Evolutionary conservation across 2,113 vertebrate genomes (phyloP).

Genomic region (Esox niger): DNA sequence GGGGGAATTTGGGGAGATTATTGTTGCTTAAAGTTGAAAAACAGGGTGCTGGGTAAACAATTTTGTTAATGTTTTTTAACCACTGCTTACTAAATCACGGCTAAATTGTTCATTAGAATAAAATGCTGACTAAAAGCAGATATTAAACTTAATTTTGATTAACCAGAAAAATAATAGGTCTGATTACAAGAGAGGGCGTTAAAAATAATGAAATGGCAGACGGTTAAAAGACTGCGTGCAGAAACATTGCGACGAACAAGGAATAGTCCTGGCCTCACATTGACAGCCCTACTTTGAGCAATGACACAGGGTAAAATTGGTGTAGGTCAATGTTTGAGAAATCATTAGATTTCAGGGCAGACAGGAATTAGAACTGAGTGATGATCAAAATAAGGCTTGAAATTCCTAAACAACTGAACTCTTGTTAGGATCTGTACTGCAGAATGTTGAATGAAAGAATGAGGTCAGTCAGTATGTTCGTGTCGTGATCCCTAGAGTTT

Average conservation of each 20-base stretch:
- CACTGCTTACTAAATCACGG: neutral
- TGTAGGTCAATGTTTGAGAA: too few species aligned
- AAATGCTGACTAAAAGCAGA: conserved; percentile 1
- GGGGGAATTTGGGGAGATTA: neutral
- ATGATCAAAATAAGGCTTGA: conserved; percentile 14
- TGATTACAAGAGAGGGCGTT: neutral
- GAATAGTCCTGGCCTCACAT: too few species aligned
- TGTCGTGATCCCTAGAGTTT: conserved; percentile 19
- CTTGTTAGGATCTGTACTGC: conserved; percentile 31
- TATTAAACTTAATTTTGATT: conserved; percentile 8
- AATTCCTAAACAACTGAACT: conserved; percentile 41
- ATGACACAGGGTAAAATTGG: too few species aligned
- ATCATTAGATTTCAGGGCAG: too few species aligned
- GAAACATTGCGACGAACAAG: neutral
- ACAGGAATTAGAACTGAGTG: neutral
- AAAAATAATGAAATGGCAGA: neutral
- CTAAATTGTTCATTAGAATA: neutral
- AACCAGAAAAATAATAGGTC: conserved; percentile 6
- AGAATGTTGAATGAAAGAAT: neutral
- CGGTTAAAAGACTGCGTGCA: neutral
- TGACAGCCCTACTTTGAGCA: too few species aligned
- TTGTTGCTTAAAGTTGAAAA: neutral
- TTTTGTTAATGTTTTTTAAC: conserved; percentile 10
- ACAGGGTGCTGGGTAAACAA: neutral
- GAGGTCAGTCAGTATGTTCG: too few species aligned